Base-by-base conservation (phyloP, 2,888 invertebrate genomes). In the Lithodes maja region DNA sequence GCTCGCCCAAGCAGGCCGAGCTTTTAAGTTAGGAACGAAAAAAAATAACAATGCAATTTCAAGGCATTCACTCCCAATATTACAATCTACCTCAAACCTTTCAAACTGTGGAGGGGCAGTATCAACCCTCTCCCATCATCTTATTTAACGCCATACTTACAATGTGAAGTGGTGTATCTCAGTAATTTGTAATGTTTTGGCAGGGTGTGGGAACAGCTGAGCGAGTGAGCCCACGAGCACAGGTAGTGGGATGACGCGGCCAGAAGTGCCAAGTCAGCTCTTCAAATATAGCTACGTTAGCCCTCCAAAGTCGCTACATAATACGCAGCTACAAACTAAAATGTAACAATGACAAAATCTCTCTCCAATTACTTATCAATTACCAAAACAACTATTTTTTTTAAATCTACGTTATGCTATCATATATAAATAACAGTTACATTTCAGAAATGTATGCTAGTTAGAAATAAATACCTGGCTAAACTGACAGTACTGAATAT, bases 161-260 rank as follows among this genome's bases (percentile, higher is more conserved):
- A 49, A n/a, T 75, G 17, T 68, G 61, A 74, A 87, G 78, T 79
- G 81, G 69, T 79, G 74, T 54, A 71, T 52, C 61, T 49, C 71
- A 53, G 87, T 84, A 80, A 88, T 84, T 80, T 68, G 84, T 88
- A 74, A 84, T 84, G 84, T 88, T 88, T 80, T 79, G 87, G 78
- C 87, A 71, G 83, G 69, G 83, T 79, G 68, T 79, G 80, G 49
- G 84, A 84, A 88, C 87, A 88, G 87, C 84, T 88, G 87, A 88
- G 83, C 80, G 79, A 79, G 54, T 33, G 79, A 80, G 84, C 75
- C 61, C 82, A 74, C 74, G 61, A 84, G 84, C 87, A 88, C 87
- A 88, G 87, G 87, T 71, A 88, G 87, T 88, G 87, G 87, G 87
- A 75, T n/a, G 49, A 15, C 54, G 33, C 15, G 2, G 75, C 7